Evolutionary conservation across 92 coral and sea anemone species (phyloP), one percentile per base, ranked within the genome.

Genomic region (Porites evermanni): DNA sequence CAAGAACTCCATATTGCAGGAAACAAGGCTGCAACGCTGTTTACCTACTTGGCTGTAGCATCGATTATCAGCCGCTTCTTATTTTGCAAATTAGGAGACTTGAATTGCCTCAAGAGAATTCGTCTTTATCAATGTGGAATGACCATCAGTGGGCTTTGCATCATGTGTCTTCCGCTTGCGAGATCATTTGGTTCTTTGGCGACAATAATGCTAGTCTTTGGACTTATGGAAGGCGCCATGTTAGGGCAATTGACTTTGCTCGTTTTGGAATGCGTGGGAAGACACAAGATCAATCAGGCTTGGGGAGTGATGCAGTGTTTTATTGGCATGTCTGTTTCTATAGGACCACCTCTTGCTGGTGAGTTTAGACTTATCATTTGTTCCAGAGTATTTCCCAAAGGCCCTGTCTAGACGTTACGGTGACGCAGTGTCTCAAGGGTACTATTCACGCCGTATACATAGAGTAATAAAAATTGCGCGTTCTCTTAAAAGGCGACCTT

Each of bases 211-310:
- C 14, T 74, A n/a, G 88, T 79, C 19, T 20, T 60, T 80, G 95
- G 95, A 19, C 88, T 89, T 11, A 17, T 92, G 64, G 95, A 92
- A 59, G 95, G 95, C 13, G 92, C 90, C 19, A 53, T 92, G n/a
- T 29, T 75, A 24, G 95, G 95, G 1, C 75, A 87, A 64, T 12
- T 86, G 47, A 68, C 92, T 24, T 38, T 92, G 63, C 19, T 92
- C 64, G 79, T 92, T 10, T 71, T 80, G 12, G 90, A 89, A 21
- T 85, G 92, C 68, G 88, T 72, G 19, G 92, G 89, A 8, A 54
- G 77, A 52, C 81, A 92, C 50, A 71, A 88, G 38, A 32, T 91
- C 21, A 71, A 80, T 61, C 79, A 73, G 21, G 91, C 87, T 19
- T 79, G 86, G 79, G 94, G 89, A 1, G 70, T 67, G 6, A 54